A percentile compares a stretch with the other conserved stretches of the same genome.
These are phyloP conservation scores for Lophura nycthemera DNA, from an alignment of 2,113 vertebrate genomes.

Conservation along the genomic window DNA sequence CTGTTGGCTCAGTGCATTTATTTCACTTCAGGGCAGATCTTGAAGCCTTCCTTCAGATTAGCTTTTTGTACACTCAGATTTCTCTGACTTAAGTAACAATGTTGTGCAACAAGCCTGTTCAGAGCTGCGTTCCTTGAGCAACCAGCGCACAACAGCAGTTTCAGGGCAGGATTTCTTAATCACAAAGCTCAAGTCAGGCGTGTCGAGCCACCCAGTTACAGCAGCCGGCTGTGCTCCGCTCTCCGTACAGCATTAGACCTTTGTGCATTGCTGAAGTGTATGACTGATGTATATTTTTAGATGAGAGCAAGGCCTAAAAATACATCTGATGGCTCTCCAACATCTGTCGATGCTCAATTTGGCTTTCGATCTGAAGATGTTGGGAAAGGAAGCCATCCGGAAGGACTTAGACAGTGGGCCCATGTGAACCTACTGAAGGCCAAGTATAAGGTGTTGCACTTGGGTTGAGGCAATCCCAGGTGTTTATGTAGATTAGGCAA, in stretches of 20 bases:
- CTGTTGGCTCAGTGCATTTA: rapidly evolving
- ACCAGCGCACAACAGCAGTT: rapidly evolving
- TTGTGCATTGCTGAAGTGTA: neutral
- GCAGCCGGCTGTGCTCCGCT: neutral
- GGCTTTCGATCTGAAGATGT: neutral
- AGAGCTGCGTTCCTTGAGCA: neutral
- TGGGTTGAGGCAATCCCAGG: too few relatives aligned
- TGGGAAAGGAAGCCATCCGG: too few relatives aligned
- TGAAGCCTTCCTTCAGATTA: neutral
- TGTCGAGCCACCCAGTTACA: neutral
- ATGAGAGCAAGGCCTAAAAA: neutral
- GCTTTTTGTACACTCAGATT: neutral
- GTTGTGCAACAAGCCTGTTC: neutral
- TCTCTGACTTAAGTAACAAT: neutral
- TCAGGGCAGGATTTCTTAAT: neutral
- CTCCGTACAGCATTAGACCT: neutral
- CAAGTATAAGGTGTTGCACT: too few relatives aligned
- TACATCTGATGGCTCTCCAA: neutral
- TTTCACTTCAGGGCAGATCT: neutral
- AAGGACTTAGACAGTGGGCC: too few relatives aligned
- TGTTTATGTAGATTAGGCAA: too few relatives aligned
- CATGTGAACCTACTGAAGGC: too few relatives aligned
- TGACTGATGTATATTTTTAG: conserved; percentile 2
- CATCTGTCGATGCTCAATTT: neutral
- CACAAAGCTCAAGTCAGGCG: neutral